phyloP scores from a whole-genome alignment of 2,888 invertebrate species.

The Aethes cnicana region DNA sequence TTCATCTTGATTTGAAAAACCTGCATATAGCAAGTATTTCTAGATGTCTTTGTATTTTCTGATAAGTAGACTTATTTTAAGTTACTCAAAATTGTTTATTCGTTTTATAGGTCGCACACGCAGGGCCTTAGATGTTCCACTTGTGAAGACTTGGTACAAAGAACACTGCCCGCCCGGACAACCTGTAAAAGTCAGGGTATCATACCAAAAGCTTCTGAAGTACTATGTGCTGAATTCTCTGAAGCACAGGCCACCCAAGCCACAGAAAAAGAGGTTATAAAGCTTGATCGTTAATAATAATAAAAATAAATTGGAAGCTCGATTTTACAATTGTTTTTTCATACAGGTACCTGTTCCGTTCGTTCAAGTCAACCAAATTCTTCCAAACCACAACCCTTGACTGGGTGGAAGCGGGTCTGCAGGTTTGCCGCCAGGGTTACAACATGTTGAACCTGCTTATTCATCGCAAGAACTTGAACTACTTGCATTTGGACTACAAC shows the following conservation, averaged over 20 bases:
- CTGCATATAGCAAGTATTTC: no score
- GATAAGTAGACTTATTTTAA: no score
- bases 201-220: constrained; percentile 98
- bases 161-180: constrained; percentile 97
- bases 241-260: constrained; percentile 98
- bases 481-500: constrained; percentile 99
- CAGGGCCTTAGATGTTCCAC: constrained; percentile 97
- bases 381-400: constrained; percentile 99
- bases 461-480: constrained; percentile 99
- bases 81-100: no score
- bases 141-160: constrained; percentile 98
- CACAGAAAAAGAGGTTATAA: constrained; percentile 95
- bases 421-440: constrained; percentile 99
- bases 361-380: constrained; percentile 99
- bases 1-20: no score
- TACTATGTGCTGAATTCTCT: constrained; percentile 99
- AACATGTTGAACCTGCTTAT: constrained; percentile 99
- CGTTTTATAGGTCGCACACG: constrained; percentile 94
- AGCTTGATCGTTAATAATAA: not conserved
- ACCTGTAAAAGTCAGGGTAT: constrained; percentile 99
- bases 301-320: no score
- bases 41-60: no score
- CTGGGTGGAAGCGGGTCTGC: constrained; percentile 99
- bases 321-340: no score
- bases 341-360: constrained; percentile 94